Base-by-base conservation (phyloP, 2,113 vertebrate genomes). In the Sorex fumeus region DNA sequence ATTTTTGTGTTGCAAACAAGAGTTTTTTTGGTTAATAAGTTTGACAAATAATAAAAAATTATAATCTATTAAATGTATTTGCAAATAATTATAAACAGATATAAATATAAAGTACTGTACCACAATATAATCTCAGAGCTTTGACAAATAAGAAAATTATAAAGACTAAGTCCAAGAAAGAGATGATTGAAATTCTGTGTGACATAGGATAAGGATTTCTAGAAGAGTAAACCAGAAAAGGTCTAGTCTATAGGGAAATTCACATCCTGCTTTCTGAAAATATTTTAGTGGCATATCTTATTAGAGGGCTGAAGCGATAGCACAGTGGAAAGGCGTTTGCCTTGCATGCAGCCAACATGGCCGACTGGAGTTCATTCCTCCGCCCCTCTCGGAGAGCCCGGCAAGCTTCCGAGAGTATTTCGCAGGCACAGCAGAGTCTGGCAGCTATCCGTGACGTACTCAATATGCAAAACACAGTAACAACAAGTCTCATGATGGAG, bases 141-240 rank as follows among this genome's bases (percentile, higher is more conserved):
- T 25, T 18, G 13, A 13, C 8, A 23, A 4, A 25, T 27, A 32
- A 67, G 70, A 19, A 87, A 70, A 75, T 60, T 30, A 81, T 8
- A 2, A 34, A 25, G n/a, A 40, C 6, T 74, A 34, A 78, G 45
- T n/a, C 25, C 1, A 53, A 62, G 30, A 15, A 32, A 60, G 18
- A 60, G 15, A 60, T 60, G 57, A 60, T 60, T 60, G 57, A 23
- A 23, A 7, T 23, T 60, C 21, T 60, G 57, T 40, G 47, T 40
- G n/a, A 60, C 27, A 9, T 0, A 5, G 47, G 4, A 27, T 3
- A 6, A 34, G 43, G 16, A 36, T 45, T 34, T 10, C 32, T 15
- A 1, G 23, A 36, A 83, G 23, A 53, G 11, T 0, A 1, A 40
- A 10, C 2, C 4, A 0, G 3, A 25, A 78, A 8, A 30, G 28